Evolutionary conservation across 2,797 vertebrate species (phyloP).

Genomic region (Potorous gilbertii): DNA sequence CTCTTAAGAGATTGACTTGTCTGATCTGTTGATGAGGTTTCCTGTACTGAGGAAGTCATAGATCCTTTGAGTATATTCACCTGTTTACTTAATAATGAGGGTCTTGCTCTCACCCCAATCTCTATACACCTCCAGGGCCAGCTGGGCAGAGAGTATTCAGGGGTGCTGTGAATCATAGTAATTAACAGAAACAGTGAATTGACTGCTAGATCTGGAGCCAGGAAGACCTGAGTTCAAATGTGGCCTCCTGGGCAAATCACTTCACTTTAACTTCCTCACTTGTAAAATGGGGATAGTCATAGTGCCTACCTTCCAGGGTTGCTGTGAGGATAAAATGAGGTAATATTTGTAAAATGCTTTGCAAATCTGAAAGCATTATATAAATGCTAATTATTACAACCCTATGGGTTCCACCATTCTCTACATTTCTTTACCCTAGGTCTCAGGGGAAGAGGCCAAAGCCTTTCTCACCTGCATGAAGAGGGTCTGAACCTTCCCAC

Average conservation of each 20-base stretch:
- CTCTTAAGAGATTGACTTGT: neutral
- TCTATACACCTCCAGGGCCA: neutral
- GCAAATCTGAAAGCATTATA: neutral
- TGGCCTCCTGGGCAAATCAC: neutral
- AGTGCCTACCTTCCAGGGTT: neutral
- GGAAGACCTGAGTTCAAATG: neutral
- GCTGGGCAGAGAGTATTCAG: neutral
- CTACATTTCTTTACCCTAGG: neutral
- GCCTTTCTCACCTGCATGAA: conserved; percentile 78
- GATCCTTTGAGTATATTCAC: neutral
- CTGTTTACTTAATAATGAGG: neutral
- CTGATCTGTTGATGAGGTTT: neutral
- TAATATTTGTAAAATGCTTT: neutral
- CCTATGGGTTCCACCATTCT: neutral
- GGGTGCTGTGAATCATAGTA: neutral
- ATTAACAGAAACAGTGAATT: neutral
- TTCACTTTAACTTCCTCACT: neutral
- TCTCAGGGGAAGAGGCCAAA: neutral
- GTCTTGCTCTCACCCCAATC: neutral
- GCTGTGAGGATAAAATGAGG: neutral
- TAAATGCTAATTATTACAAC: neutral
- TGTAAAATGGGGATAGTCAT: neutral
- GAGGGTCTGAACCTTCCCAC: conserved; percentile 82
- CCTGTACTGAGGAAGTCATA: neutral
- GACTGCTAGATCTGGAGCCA: neutral